Evolutionary conservation across 2,888 invertebrate genomes (phyloP).

Genomic region (Clivina fossor): DNA sequence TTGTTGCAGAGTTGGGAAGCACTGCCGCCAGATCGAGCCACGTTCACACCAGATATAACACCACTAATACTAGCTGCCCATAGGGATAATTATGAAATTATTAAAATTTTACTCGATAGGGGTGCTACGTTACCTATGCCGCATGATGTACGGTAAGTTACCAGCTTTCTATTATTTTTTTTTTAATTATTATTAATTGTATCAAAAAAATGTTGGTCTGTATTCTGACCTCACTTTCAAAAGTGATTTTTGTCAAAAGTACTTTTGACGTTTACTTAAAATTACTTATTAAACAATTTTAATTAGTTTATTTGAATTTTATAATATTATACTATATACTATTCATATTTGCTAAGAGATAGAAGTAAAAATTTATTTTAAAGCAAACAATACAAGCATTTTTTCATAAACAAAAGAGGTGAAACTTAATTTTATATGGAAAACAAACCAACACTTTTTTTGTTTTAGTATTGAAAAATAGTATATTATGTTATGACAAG

Average conservation of each 20-base stretch:
- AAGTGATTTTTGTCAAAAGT: too few species aligned
- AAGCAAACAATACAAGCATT: too few species aligned
- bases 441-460: not conserved
- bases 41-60: constrained; percentile 96
- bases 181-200: not conserved
- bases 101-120: constrained; percentile 94
- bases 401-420: too few species aligned
- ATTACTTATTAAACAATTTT: too few species aligned
- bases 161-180: not conserved
- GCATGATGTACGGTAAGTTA: constrained; percentile 79
- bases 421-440: not conserved
- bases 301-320: too few species aligned
- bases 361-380: too few species aligned
- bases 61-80: constrained; percentile 96
- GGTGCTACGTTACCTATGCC: constrained; percentile 93
- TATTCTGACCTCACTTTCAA: too few species aligned
- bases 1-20: constrained; percentile 84
- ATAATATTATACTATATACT: too few species aligned
- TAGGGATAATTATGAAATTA: constrained; percentile 98
- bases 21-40: constrained; percentile 85
- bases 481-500: too few species aligned
- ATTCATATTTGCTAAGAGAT: too few species aligned
- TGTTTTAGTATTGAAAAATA: not conserved
- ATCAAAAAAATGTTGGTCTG: not conserved
- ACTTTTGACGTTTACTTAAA: too few species aligned